These are phyloP conservation scores for Myrmecophaga tridactyla DNA, from an alignment of 2,113 vertebrate species.

Conservation along the genomic window DNA sequence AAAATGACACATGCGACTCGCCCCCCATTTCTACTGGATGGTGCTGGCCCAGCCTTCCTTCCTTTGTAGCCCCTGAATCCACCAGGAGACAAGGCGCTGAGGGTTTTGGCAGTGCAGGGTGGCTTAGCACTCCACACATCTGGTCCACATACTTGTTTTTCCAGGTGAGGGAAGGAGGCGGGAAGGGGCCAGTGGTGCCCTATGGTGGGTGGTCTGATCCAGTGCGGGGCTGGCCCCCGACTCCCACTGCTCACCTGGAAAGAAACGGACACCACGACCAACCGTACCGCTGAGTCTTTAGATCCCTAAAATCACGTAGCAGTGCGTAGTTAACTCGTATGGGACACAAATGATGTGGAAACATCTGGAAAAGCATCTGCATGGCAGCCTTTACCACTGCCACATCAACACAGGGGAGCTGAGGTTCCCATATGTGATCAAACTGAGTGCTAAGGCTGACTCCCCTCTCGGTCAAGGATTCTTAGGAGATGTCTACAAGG, in stretches of 20 bases:
- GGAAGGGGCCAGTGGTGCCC: accelerated
- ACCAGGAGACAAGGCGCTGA: not conserved
- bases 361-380: not conserved
- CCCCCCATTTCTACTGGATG: not conserved
- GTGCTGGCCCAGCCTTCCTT: not conserved
- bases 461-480: not conserved
- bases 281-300: not conserved
- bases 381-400: not conserved
- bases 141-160: not conserved
- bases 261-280: not conserved
- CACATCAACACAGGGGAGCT: accelerated
- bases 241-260: not conserved
- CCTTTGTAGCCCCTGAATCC: not conserved
- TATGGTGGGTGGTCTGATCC: not conserved
- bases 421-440: not conserved
- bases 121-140: not conserved
- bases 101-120: not conserved
- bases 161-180: not conserved
- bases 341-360: not conserved
- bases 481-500: not conserved
- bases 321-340: not conserved
- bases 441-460: not conserved
- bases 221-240: too few relatives aligned
- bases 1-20: not conserved
- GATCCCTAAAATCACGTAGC: not conserved